Conservation (phyloP, 2,113 vertebrate species). For the Antechinus flavipes region DNA sequence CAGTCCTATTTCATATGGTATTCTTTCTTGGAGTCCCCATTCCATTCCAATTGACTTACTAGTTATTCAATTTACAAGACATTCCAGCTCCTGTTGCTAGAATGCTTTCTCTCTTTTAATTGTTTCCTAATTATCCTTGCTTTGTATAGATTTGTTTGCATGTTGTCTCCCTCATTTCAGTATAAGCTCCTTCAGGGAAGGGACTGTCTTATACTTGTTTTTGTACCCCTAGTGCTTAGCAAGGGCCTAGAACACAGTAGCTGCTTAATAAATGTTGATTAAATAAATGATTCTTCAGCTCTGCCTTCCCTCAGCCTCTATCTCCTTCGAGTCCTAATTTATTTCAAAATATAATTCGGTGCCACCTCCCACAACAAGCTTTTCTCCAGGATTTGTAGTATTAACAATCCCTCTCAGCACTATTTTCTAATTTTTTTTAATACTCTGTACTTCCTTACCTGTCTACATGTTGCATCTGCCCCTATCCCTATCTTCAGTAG, state of each 20-base stretch:
- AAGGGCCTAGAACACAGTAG: neutral
- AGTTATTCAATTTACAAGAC: neutral
- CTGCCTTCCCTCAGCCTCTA: neutral
- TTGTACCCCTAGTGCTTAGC: neutral
- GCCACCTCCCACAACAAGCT: neutral
- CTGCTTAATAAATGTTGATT: neutral
- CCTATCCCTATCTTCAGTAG: neutral
- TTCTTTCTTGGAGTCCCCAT: neutral
- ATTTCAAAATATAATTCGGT: neutral
- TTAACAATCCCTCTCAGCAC: neutral
- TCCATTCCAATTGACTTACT: neutral
- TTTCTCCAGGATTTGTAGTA: neutral
- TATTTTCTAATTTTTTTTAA: neutral
- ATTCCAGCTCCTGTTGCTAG: neutral
- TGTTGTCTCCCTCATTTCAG: neutral
- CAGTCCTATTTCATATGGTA: neutral
- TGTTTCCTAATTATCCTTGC: neutral
- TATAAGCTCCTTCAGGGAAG: neutral
- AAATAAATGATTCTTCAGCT: neutral
- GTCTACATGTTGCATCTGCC: neutral
- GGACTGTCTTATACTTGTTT: neutral
- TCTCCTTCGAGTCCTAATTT: neutral
- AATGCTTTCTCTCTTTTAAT: neutral
- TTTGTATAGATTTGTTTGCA: neutral
- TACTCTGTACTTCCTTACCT: neutral